phyloP scores from a whole-genome alignment of 2,888 invertebrate species.

The Scelioninae gen. 1 region DNA sequence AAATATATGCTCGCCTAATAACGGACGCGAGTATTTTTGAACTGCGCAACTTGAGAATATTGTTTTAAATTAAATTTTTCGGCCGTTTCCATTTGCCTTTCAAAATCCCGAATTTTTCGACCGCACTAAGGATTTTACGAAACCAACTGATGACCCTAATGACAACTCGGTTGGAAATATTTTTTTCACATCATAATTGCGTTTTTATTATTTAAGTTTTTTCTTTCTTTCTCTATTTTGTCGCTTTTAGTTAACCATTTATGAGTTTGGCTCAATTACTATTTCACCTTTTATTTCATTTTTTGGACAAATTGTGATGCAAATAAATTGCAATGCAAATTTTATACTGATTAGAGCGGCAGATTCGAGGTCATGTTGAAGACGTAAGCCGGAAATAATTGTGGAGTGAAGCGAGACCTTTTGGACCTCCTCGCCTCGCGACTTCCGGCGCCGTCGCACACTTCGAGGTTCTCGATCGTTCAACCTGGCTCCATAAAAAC shows the following conservation, averaged over 20 bases:
- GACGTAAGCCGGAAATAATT: slow-evolving; percentile 67
- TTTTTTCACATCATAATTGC: slow-evolving; percentile 18
- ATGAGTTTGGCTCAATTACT: too few relatives aligned
- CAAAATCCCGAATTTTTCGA: slow-evolving; percentile 6
- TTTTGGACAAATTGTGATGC: too few relatives aligned
- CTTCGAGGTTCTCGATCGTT: slow-evolving; percentile 66
- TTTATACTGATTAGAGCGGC: slow-evolving; percentile 34
- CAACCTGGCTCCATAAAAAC: slow-evolving; percentile 68
- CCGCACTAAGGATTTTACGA: slow-evolving; percentile 15
- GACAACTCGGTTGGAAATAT: slow-evolving; percentile 42
- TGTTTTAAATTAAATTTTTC: slow-evolving; percentile 41
- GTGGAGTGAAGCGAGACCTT: slow-evolving; percentile 71
- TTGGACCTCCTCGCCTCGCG: slow-evolving; percentile 69
- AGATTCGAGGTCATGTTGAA: slow-evolving; percentile 57
- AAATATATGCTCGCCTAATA: slow-evolving; percentile 52
- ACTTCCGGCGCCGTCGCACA: slow-evolving; percentile 71
- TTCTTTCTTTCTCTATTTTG: slow-evolving; percentile 9
- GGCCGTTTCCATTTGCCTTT: too few relatives aligned
- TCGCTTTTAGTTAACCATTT: too few relatives aligned
- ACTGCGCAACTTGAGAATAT: slow-evolving; percentile 29
- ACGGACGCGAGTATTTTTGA: slow-evolving; percentile 24
- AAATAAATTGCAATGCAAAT: neutral
- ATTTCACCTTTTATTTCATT: too few relatives aligned
- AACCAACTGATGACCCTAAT: slow-evolving; percentile 42
- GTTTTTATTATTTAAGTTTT: neutral